Evolutionary conservation across 2,113 vertebrate species (phyloP), one percentile per base, ranked within the genome.

Genomic region (Steatornis caripensis): DNA sequence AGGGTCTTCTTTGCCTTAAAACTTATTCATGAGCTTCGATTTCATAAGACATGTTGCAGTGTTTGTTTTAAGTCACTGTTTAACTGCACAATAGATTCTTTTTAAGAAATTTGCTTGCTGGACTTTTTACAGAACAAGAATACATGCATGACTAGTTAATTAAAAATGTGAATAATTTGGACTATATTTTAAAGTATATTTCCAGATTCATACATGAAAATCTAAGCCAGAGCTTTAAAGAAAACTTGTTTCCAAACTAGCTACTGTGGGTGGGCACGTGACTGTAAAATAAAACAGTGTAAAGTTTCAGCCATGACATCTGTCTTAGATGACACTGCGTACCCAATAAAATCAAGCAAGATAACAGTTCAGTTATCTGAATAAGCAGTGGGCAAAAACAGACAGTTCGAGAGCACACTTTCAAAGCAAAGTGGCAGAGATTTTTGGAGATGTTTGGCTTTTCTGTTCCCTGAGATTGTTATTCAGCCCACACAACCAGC

Each of bases 391-490:
- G 49, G 45, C 0, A 2, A 89, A 72, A 93, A 57, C 51, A 89
- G 36, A 71, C 45, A 89, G 60, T 55, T 89, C 68, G 87, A 92
- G 62, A 96, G 43, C 34, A 82, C 36, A 72, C 62, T 96, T 81
- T 75, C 74, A 93, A 93, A 81, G 45, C 32, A 74, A 43, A 89
- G 43, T 29, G 37, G 37, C 34, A 69, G 92, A 91, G 83, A 81
- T 93, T 80, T 95, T 87, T 93, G 72, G 53, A 15, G 30, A 65
- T 84, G 89, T 85, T 94, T 89, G 26, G 88, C 60, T 93, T 92
- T 87, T 64, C 71, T 89, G 49, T 89, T 92, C 84, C 77, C 87
- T 65, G 57, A 84, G 65, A 65, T 86, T 75, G 48, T 87, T 84
- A 61, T 83, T 94, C 82, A 91, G 78, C 84, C 78, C 74, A 85